These are phyloP conservation scores for Brachyptera putata DNA, from an alignment of 2,888 invertebrate genomes.

Conservation along the genomic window DNA sequence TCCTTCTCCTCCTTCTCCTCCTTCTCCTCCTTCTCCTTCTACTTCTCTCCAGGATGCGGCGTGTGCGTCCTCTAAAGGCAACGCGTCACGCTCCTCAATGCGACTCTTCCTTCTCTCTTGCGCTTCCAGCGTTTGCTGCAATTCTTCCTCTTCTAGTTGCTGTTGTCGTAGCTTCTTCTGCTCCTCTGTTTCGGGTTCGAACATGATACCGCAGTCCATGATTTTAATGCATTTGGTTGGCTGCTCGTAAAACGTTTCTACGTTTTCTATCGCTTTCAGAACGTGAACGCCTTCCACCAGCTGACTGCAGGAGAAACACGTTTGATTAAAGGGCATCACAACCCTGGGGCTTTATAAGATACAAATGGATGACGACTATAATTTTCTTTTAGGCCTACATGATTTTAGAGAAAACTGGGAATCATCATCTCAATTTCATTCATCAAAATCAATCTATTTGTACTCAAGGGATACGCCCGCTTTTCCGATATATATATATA, in stretches of 20 bases:
- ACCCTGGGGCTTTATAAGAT: background rate
- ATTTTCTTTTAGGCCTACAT: too few species aligned
- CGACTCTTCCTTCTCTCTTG: background rate
- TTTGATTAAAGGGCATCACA: background rate
- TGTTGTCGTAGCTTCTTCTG: background rate
- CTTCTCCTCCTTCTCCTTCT: too few species aligned
- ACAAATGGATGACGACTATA: too few species aligned
- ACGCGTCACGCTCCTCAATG: too few species aligned
- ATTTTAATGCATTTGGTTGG: slow-evolving; percentile 43
- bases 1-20: background rate
- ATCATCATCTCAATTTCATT: too few species aligned
- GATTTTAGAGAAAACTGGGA: too few species aligned
- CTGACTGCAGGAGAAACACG: slow-evolving; percentile 48
- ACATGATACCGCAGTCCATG: slow-evolving; percentile 40
- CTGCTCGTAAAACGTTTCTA: slow-evolving; percentile 58
- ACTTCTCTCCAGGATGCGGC: too few species aligned
- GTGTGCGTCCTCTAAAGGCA: too few species aligned
- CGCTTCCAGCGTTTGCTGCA: background rate
- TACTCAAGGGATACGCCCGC: too few species aligned
- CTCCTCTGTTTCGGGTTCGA: slow-evolving; percentile 36
- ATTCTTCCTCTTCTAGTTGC: background rate
- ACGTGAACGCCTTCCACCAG: slow-evolving; percentile 61
- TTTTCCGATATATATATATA: too few species aligned
- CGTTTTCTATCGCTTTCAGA: slow-evolving; percentile 56
- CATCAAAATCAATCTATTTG: too few species aligned